Percentiles rank a stretch among this genome's conserved stretches.
phyloP scores from a whole-genome alignment of 2,113 vertebrate species.

The pig (Sus scrofa) region T2T-Sscrofa CM000827.6:60968001-60968500 shows the following conservation, averaged over 20 bases:
- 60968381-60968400: too few species aligned
- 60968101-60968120: neutral
- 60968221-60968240: too few species aligned
- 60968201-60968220: neutral
- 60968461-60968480: too few species aligned
- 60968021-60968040: neutral
- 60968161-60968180: neutral
- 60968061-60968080: neutral
- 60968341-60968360: too few species aligned
- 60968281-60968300: neutral
- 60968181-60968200: neutral
- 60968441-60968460: too few species aligned
- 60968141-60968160: accelerated
- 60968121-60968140: too few species aligned
- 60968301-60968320: neutral
- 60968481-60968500: too few species aligned
- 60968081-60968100: accelerated
- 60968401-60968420: too few species aligned
- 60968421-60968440: too few species aligned
- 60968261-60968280: neutral
- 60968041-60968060: neutral
- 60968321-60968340: neutral
- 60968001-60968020: accelerated
- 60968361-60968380: too few species aligned
- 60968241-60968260: neutral